Base-by-base conservation (phyloP, 1,140 invertebrate genomes). In the Holotrichia oblita region DNA sequence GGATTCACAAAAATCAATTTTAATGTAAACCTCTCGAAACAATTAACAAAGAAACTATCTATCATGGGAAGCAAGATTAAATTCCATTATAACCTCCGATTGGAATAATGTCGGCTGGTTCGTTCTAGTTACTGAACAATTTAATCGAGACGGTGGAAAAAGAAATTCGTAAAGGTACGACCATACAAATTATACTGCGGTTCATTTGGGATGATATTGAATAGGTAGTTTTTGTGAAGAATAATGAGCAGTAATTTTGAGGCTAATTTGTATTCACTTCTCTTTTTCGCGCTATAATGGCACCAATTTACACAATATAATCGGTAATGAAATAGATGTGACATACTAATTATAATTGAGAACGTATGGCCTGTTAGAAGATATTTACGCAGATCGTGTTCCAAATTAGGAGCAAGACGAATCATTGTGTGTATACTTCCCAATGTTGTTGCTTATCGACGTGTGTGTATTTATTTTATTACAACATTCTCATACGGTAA, bases 91-190 rank as follows among this genome's bases (percentile, higher is more conserved):
- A 34, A 69, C 3, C 17, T 12, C 22, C 22, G 3, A 69, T 22
- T 9, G 22, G 12, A 24, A 69, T 12, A 69, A 27, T 27, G 61
- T 69, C 61, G 61, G 27, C 27, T 24, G 12, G 9, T 64, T 22
- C 61, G 61, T 69, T 69, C 61, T 69, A 27, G 8, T 69, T 69
- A 69, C 61, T 34, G 22, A 27, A 69, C 61, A 69, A 24, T 69
- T 69, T 69, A 69, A 69, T 69, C 61, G 22, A 69, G 27, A 6
- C 22, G 10, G 27, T 27, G 22, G 22, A 69, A 69, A n/a, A 69
- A 69, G 20, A 69, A 34, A 69, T 69, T 69, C 61, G 61, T 69
- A 17, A 69, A 69, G 61, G 61, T 69, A 69, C 61, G 22, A 7
- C 22, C 10, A 55, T 55, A 6, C n/a, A 55, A 55, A 17, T 17